Conservation (phyloP, 2,888 invertebrate genomes). For the Aquatica leii region DNA sequence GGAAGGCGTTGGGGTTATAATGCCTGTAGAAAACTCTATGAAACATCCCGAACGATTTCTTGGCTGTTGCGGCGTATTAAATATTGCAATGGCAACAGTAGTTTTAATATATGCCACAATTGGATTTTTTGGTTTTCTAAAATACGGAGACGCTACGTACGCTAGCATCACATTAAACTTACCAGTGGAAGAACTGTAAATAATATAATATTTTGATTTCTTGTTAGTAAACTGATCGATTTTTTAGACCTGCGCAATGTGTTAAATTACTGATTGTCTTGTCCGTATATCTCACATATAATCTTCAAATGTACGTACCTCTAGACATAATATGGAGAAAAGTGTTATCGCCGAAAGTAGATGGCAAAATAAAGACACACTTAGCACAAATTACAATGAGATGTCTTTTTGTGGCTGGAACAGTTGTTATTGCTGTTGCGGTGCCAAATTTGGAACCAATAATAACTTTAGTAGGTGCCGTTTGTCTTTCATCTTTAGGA, state of each 20-base stretch:
- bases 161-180: slow-evolving; percentile 88
- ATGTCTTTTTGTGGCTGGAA: slow-evolving; percentile 62
- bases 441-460: slow-evolving; percentile 86
- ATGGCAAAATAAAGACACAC: slow-evolving; percentile 62
- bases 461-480: slow-evolving; percentile 87
- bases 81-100: slow-evolving; percentile 85
- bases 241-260: slow-evolving; percentile 74
- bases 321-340: slow-evolving; percentile 89
- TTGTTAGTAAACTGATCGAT: slow-evolving; percentile 3
- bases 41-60: slow-evolving; percentile 81
- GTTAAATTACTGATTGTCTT: slow-evolving; percentile 87
- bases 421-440: slow-evolving; percentile 77
- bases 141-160: slow-evolving; percentile 76
- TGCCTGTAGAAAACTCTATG: slow-evolving; percentile 96
- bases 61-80: slow-evolving; percentile 84
- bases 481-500: slow-evolving; percentile 72
- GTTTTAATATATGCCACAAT: slow-evolving; percentile 80
- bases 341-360: slow-evolving; percentile 64
- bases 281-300: slow-evolving; percentile 92
- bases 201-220: background rate
- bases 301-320: slow-evolving; percentile 94
- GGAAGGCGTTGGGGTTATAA: slow-evolving; percentile 93
- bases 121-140: slow-evolving; percentile 91
- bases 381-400: slow-evolving; percentile 66
- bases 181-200: slow-evolving; percentile 73